phyloP scores from a whole-genome alignment of 1,140 invertebrate genomes.

The Lepidotrigona ventralis region DNA sequence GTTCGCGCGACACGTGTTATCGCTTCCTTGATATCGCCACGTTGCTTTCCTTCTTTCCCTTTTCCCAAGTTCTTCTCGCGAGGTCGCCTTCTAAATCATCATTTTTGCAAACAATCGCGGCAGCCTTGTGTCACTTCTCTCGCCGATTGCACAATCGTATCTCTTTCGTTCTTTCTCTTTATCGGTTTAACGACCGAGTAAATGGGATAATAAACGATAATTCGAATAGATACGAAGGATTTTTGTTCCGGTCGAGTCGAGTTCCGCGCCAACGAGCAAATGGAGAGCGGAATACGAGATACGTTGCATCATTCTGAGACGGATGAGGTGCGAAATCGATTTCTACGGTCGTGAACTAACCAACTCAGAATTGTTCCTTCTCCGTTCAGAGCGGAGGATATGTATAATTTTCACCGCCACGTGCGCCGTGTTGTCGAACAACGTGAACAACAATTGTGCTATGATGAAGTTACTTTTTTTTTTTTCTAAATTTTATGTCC shows the following conservation, averaged over 20 bases:
- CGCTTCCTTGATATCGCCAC: neutral
- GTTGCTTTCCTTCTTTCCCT: neutral
- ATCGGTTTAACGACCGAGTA: neutral
- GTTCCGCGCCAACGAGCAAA: neutral
- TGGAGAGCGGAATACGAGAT: neutral
- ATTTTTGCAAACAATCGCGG: slow-evolving; percentile 32
- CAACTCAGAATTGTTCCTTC: neutral
- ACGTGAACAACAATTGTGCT: no score
- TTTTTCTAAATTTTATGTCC: neutral
- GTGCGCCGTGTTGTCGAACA: no score
- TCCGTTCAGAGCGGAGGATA: no score
- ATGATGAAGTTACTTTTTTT: no score
- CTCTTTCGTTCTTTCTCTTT: neutral
- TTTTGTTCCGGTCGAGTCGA: slow-evolving; percentile 1
- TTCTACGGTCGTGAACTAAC: neutral
- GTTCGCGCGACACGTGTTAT: neutral
- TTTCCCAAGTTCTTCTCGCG: neutral
- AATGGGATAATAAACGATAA: neutral
- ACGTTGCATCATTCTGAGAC: no score
- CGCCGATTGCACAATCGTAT: neutral
- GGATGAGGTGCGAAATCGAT: neutral
- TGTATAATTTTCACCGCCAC: no score
- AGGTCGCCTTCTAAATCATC: slow-evolving; percentile 9
- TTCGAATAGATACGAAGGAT: slow-evolving; percentile 11
- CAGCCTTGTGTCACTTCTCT: slow-evolving; percentile 23